Evolutionary conservation across 2,888 invertebrate species (phyloP).

Genomic region (Scotopteryx bipunctaria): DNA sequence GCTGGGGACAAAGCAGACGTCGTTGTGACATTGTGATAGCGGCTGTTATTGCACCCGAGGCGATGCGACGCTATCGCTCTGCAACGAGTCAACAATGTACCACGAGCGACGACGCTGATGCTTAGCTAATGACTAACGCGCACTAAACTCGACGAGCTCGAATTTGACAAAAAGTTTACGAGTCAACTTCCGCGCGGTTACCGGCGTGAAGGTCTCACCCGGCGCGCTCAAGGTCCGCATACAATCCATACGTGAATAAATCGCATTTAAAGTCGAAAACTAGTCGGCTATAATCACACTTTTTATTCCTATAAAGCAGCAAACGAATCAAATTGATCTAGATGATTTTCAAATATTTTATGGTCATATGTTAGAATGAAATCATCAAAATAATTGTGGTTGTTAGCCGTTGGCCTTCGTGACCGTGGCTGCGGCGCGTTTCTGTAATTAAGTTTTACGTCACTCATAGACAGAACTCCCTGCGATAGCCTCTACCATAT

Average conservation of each 20-base stretch:
- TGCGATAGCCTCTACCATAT: slow-evolving; percentile 72
- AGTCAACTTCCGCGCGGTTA: slow-evolving; percentile 82
- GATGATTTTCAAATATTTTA: slow-evolving; percentile 66
- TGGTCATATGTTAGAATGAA: slow-evolving; percentile 61
- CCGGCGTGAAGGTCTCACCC: slow-evolving; percentile 80
- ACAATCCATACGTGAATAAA: slow-evolving; percentile 80
- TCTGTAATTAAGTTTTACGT: slow-evolving; percentile 82
- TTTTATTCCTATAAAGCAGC: slow-evolving; percentile 61
- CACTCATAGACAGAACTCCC: slow-evolving; percentile 76
- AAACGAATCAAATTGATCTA: slow-evolving; percentile 63
- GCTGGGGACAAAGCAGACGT: slow-evolving; percentile 66
- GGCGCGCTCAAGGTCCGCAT: slow-evolving; percentile 79
- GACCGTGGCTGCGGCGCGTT: slow-evolving; percentile 68
- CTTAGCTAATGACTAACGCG: slow-evolving; percentile 77
- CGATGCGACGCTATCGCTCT: slow-evolving; percentile 58
- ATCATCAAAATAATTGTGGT: slow-evolving; percentile 75
- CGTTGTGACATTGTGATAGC: slow-evolving; percentile 79
- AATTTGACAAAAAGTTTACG: slow-evolving; percentile 79
- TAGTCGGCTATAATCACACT: slow-evolving; percentile 61
- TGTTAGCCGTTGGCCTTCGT: slow-evolving; percentile 73
- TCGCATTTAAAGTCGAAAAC: slow-evolving; percentile 75
- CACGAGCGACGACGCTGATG: slow-evolving; percentile 63
- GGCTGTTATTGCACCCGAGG: slow-evolving; percentile 71
- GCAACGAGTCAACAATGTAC: slow-evolving; percentile 65
- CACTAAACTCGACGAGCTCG: slow-evolving; percentile 74